Evolutionary conservation across 1,140 invertebrate genomes (phyloP), one percentile per base, ranked within the genome.

Genomic region (Sogatella furcifera): DNA sequence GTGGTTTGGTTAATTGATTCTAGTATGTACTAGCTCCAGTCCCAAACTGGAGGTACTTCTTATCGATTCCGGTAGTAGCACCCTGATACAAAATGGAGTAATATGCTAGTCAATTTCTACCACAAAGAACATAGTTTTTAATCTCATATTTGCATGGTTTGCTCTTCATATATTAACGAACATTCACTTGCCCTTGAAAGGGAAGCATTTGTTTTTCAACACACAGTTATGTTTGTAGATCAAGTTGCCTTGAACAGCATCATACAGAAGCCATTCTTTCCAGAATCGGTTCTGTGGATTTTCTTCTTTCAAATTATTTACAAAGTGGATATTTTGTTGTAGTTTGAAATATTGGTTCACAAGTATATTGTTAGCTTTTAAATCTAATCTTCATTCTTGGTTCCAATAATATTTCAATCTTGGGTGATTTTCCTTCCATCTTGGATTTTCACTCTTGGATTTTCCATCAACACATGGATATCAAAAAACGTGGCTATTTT

Each of bases 131-230:
- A 58, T 59, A 62, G 13, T 55, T 31, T 59, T 62, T 62, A 11
- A 62, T 59, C 3, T 55, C 60, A 41, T 54, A 62, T 34, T 55
- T 55, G 11, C 46, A 28, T 14, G 60, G 55, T 41, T 62, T 46
- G 24, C 13, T 55, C 31, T 55, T 55, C 22, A 55, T 55, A 28
- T 55, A 55, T 31, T 55, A 24, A 14, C 15, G 44, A 9, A 46
- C 24, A 34, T n/a, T 34, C 14, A 60, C 24, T 11, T 61, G 15
- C 5, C 60, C 41, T 17, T 21, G 9, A 58, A 61, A 61, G 13
- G 60, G 60, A 13, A 61, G 14, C 21, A 61, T 61, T 19, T 61
- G 60, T n/a, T 61, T 54, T 44, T 61, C 55, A 61, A 59, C 44
- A 24, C 5, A 43, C 14, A 59, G 15, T 28, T 60, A 11, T n/a